Conservation (phyloP, 2,797 vertebrate species). For the Squalus acanthias region DNA sequence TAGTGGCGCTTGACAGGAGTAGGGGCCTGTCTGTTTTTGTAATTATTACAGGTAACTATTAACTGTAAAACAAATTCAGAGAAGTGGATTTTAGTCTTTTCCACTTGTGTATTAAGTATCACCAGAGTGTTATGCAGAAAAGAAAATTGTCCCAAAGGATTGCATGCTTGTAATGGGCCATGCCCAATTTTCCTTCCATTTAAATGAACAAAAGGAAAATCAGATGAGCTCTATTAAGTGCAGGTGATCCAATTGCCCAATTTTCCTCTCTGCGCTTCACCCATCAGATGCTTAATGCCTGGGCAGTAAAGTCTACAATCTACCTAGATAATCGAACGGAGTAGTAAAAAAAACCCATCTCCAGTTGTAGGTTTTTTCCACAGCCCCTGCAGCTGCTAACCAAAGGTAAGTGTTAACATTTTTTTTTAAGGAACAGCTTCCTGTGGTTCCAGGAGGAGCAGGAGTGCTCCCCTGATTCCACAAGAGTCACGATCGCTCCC, state of each 20-base stretch:
- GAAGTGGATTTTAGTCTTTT: too few species aligned
- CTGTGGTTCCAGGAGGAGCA: not conserved
- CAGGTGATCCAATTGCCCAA: not conserved
- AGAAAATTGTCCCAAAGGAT: not conserved
- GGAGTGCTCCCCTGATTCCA: too few species aligned
- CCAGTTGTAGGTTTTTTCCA: not conserved
- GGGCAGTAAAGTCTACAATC: too few species aligned
- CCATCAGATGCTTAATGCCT: not conserved
- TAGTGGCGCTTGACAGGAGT: too few species aligned
- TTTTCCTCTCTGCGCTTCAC: not conserved
- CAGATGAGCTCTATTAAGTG: not conserved
- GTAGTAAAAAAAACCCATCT: not conserved
- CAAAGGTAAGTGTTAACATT: not conserved
- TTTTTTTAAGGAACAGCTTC: not conserved
- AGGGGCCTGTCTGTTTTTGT: too few species aligned
- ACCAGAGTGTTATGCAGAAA: too few species aligned
- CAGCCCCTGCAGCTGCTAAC: not conserved
- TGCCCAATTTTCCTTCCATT: not conserved
- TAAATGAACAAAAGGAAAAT: not conserved
- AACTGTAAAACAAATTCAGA: too few species aligned
- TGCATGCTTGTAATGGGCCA: too few species aligned
- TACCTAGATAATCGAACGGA: not conserved
- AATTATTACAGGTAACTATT: too few species aligned
- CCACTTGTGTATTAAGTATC: too few species aligned
- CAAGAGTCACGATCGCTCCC: not conserved